These are phyloP conservation scores for Anagrus nilaparvatae DNA, from an alignment of 1,140 invertebrate genomes.

Conservation along the genomic window DNA sequence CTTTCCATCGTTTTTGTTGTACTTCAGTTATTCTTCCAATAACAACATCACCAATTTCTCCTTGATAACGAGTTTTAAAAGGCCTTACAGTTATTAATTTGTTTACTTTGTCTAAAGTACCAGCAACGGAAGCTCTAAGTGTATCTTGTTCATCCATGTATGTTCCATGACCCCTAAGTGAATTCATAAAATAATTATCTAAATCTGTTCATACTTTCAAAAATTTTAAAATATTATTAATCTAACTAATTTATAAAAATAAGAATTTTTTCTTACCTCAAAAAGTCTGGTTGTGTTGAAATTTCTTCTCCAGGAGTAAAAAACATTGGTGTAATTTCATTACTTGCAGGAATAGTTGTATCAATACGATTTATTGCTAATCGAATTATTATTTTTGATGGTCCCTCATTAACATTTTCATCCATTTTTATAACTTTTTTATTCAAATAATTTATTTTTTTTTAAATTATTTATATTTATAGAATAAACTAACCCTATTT, in stretches of 20 bases:
- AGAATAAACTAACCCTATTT: too few species aligned
- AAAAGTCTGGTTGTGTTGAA: slow-evolving; percentile 70
- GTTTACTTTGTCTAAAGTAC: slow-evolving; percentile 87
- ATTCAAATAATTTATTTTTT: slow-evolving; percentile 4
- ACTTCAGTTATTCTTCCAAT: slow-evolving; percentile 89
- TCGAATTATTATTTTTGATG: slow-evolving; percentile 35
- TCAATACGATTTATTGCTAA: slow-evolving; percentile 40
- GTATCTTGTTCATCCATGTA: slow-evolving; percentile 69
- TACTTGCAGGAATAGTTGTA: slow-evolving; percentile 44
- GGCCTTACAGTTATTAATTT: slow-evolving; percentile 87
- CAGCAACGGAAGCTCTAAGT: slow-evolving; percentile 86
- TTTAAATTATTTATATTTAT: too few species aligned
- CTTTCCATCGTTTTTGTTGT: slow-evolving; percentile 87
- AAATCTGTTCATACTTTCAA: not conserved
- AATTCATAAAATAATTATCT: slow-evolving; percentile 7
- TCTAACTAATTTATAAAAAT: not conserved
- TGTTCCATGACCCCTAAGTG: slow-evolving; percentile 87
- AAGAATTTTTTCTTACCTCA: slow-evolving; percentile 51
- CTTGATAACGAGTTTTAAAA: slow-evolving; percentile 80
- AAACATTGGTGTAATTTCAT: slow-evolving; percentile 50
- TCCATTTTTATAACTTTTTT: too few species aligned
- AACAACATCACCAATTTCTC: slow-evolving; percentile 95
- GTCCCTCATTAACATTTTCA: slow-evolving; percentile 9
- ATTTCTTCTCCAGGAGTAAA: slow-evolving; percentile 83
- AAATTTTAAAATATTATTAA: not conserved